Base-by-base conservation (phyloP, 2,113 vertebrate species). In the Thymallus thymallus region DNA sequence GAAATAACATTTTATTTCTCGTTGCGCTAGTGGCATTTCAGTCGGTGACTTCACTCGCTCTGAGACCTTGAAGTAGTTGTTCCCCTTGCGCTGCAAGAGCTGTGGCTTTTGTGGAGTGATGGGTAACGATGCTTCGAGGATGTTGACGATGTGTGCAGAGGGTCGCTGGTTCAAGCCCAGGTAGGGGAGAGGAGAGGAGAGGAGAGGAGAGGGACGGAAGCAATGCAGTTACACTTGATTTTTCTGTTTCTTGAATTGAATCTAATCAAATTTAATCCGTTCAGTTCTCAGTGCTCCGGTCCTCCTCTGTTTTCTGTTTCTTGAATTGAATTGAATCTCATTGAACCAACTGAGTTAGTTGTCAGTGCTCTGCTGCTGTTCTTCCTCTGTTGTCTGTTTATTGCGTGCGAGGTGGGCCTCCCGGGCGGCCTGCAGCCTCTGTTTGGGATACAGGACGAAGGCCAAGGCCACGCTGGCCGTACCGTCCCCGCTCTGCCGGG, bases 401-500 rank as follows among this genome's bases (percentile, higher is more conserved):
- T 20, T 83, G 0, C 80, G 63, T n/a, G 78, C 81, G 46, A 88
- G 58, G 1, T 80, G 78, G n/a, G 84, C 82, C 69, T 86, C 60
- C 0, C 86, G 83, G 51, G 86, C 86, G 30, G 88, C 78, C 81
- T 90, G 75, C 76, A 91, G 81, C 46, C 78, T 88, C 72, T 89
- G 85, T 0, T 88, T 85, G 20, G 91, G 88, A 68, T 88, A 84
- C 85, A 89, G 83, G 68, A 91, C 14, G 71, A 92, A 92, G 13
- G 86, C 58, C 18, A 95, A 85, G 3, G 90, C 92, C 26, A 95
- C 92, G 0, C 75, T 78, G 1, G 88, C 90, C 0, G 95, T 96
- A 35, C 95, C 95, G 0, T 96, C 95, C 0, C 94, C 94, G 1
- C 88, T 92, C 82, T 97, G 94, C 18, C 94, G 92, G 0, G 95